These are phyloP conservation scores for Dinoponera quadriceps DNA, from an alignment of 1,140 invertebrate species.

Conservation along the genomic window DNA sequence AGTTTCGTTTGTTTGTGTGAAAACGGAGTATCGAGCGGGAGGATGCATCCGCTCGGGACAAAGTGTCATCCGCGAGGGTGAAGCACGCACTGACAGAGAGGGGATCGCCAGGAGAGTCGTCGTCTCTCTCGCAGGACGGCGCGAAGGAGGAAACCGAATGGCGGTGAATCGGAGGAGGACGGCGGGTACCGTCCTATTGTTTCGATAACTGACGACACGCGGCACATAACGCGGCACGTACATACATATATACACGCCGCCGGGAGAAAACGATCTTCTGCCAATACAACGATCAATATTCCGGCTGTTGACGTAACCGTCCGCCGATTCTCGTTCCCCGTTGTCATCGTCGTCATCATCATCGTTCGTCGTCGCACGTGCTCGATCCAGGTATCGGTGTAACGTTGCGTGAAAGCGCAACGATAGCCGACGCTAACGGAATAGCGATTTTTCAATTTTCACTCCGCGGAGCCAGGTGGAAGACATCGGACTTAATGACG, in stretches of 20 bases:
- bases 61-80: conserved; percentile 75
- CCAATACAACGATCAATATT: conserved; percentile 69
- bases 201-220: conserved; percentile 52
- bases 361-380: not conserved
- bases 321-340: not conserved
- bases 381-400: not conserved
- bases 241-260: conserved; percentile 49
- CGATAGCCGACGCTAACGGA: conserved; percentile 32
- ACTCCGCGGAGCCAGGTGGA: conserved; percentile 30
- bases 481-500: conserved; percentile 29
- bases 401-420: conserved; percentile 1
- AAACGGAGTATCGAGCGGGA: conserved; percentile 12
- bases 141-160: conserved; percentile 59
- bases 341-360: not conserved
- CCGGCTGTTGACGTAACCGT: conserved; percentile 25
- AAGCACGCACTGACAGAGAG: conserved; percentile 73
- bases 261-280: conserved; percentile 61
- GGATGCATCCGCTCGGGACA: conserved; percentile 40
- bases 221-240: too few relatives aligned
- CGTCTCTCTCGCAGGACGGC: conserved; percentile 63
- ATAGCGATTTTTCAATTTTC: conserved; percentile 25
- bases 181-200: conserved; percentile 62
- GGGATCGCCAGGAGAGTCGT: conserved; percentile 45
- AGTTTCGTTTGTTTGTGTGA: conserved; percentile 16
- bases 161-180: conserved; percentile 53